Percentiles rank a stretch among this genome's conserved stretches.
Evolutionary conservation across 2,797 vertebrate species (phyloP).

Genomic region (Phataginus tetradactyla): DNA sequence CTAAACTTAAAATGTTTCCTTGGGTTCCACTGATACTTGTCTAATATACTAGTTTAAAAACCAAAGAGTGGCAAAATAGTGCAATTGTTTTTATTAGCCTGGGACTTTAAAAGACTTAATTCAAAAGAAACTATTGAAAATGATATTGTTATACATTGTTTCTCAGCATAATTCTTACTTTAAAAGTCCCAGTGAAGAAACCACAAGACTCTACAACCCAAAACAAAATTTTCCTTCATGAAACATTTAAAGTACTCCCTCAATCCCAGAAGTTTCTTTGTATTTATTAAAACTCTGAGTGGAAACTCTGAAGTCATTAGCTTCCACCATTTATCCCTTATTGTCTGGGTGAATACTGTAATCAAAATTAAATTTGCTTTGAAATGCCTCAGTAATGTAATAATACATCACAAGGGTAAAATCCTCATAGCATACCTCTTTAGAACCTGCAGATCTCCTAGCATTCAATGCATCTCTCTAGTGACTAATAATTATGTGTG

Average conservation of each 20-base stretch:
- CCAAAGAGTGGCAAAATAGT: background rate
- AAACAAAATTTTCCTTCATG: constrained; percentile 64
- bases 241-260: constrained; percentile 56
- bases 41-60: constrained; percentile 19
- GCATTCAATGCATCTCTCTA: background rate
- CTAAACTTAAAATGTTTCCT: constrained; percentile 8
- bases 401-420: constrained; percentile 56
- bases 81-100: constrained; percentile 43
- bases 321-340: constrained; percentile 54
- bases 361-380: constrained; percentile 77
- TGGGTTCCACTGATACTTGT: background rate
- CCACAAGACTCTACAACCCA: background rate
- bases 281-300: constrained; percentile 73
- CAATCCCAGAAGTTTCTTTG: constrained; percentile 60
- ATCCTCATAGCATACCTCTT: constrained; percentile 51
- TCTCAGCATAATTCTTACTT: constrained; percentile 61
- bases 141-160: constrained; percentile 45
- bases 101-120: constrained; percentile 45
- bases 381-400: constrained; percentile 65
- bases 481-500: constrained; percentile 45
- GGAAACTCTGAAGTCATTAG: constrained; percentile 68
- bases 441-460: constrained; percentile 33
- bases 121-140: background rate
- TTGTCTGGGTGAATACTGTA: constrained; percentile 64
- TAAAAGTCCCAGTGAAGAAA: constrained; percentile 64